Conservation (phyloP, 2,888 invertebrate species). For the Sipha maydis region DNA sequence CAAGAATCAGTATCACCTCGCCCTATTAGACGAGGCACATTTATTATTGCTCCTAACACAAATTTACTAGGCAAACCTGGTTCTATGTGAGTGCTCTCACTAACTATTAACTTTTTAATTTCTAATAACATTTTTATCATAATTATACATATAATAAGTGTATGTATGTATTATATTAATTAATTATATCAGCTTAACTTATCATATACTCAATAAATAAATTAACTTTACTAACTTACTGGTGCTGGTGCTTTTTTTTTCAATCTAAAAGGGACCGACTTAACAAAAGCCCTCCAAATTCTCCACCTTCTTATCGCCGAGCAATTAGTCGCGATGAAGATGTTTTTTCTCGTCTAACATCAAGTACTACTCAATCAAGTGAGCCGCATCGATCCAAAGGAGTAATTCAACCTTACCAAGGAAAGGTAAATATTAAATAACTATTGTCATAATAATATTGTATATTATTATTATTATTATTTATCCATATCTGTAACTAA, state of each 20-base stretch:
- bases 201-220: constrained; percentile 35
- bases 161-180: background rate
- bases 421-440: constrained; percentile 69
- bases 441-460: background rate
- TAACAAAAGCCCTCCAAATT: constrained; percentile 72
- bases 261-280: constrained; percentile 69
- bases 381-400: constrained; percentile 70
- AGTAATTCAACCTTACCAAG: constrained; percentile 72
- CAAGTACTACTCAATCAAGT: constrained; percentile 69
- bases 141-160: background rate
- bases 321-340: constrained; percentile 72
- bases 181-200: constrained; percentile 38
- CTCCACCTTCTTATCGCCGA: constrained; percentile 72
- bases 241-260: constrained; percentile 57
- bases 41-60: constrained; percentile 64
- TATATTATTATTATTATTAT: constrained; percentile 1
- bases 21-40: constrained; percentile 65
- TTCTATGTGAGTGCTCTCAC: constrained; percentile 66
- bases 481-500: no score
- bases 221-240: constrained; percentile 58
- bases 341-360: constrained; percentile 81
- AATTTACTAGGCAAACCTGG: constrained; percentile 65
- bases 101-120: constrained; percentile 53
- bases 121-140: constrained; percentile 22
- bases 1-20: constrained; percentile 66